phyloP scores from a whole-genome alignment of 2,888 invertebrate species.

The Hydropsyche betteni region DNA sequence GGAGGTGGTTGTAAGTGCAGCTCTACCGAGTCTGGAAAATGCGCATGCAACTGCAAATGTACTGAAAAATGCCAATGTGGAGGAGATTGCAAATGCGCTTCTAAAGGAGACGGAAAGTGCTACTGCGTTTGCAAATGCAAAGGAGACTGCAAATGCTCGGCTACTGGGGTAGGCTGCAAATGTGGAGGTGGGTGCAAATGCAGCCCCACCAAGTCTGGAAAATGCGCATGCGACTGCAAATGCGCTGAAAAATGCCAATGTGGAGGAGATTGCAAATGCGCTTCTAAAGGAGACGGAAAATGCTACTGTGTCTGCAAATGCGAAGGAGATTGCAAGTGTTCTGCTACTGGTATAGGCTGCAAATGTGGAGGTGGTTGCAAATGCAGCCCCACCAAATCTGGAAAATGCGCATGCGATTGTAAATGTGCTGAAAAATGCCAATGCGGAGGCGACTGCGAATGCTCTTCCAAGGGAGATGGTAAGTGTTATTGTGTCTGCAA shows the following conservation, averaged over 20 bases:
- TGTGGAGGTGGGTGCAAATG: constrained; percentile 40
- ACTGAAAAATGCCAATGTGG: constrained; percentile 24
- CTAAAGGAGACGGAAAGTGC: constrained; percentile 15
- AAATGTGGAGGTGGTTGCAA: constrained; percentile 36
- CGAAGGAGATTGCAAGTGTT: constrained; percentile 28
- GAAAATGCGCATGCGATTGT: constrained; percentile 42
- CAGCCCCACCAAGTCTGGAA: constrained; percentile 11
- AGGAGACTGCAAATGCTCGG: constrained; percentile 44
- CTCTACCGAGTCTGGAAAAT: not conserved
- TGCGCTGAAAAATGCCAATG: constrained; percentile 38
- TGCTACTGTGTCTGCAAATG: constrained; percentile 32
- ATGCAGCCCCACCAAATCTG: constrained; percentile 34
- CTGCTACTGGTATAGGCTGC: not conserved
- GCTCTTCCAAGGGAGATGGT: constrained; percentile 35
- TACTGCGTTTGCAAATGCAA: constrained; percentile 26
- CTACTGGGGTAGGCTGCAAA: constrained; percentile 31
- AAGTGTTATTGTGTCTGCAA: constrained; percentile 46
- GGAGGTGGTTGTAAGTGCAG: constrained; percentile 37
- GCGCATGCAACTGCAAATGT: constrained; percentile 38
- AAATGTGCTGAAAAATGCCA: constrained; percentile 45
- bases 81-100: not conserved
- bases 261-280: constrained; percentile 44
- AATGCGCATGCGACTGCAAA: constrained; percentile 31
- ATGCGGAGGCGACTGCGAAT: constrained; percentile 46
- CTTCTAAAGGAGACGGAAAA: constrained; percentile 21